Conservation (phyloP, 1,140 invertebrate genomes). For the Octopus sinensis region DNA sequence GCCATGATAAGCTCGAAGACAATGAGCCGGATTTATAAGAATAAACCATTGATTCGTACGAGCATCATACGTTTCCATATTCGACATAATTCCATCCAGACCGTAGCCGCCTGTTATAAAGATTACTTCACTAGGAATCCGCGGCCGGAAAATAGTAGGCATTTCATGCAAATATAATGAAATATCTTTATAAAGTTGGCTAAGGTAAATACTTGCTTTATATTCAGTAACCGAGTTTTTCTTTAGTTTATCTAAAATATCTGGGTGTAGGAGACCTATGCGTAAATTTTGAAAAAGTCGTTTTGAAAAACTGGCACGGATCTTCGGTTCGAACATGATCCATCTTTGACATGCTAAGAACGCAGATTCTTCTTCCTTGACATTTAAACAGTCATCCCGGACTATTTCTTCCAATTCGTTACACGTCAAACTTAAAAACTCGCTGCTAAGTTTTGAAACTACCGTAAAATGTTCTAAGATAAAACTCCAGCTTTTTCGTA, state of each 20-base stretch:
- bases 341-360: conserved; percentile 91
- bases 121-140: conserved; percentile 31
- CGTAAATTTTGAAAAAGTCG: neutral
- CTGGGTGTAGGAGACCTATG: neutral
- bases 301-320: conserved; percentile 63
- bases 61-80: conserved; percentile 74
- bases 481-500: conserved; percentile 64
- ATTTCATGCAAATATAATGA: neutral
- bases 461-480: conserved; percentile 35
- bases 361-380: conserved; percentile 90
- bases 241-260: neutral
- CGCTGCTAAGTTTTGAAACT: conserved; percentile 91
- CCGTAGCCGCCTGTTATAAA: conserved; percentile 72
- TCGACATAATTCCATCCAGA: conserved; percentile 66
- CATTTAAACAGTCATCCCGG: conserved; percentile 91
- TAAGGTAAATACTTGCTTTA: neutral
- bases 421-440: conserved; percentile 88
- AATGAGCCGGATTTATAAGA: neutral
- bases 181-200: too few species aligned
- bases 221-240: neutral
- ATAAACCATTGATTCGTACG: conserved; percentile 68
- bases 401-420: conserved; percentile 92
- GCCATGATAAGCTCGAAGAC: conserved; percentile 70
- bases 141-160: neutral
- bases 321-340: conserved; percentile 93